phyloP scores from a whole-genome alignment of 2,888 invertebrate genomes.

The Strigamia transsilvanica region DNA sequence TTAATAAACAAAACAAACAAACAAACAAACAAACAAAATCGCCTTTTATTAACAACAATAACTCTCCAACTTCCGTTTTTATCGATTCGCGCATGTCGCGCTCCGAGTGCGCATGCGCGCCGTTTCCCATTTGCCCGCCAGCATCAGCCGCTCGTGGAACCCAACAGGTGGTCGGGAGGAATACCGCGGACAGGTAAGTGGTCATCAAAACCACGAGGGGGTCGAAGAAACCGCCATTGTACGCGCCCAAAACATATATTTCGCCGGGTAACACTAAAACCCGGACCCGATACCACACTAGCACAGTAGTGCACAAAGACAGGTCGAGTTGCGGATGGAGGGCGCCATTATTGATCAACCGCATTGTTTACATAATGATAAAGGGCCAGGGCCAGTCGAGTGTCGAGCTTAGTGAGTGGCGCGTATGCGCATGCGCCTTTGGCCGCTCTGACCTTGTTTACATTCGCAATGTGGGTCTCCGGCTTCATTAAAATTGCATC shows the following conservation, averaged over 20 bases:
- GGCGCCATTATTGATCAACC: not conserved
- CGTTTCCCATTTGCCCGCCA: not conserved
- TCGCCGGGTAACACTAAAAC: too few relatives aligned
- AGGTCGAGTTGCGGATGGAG: not conserved
- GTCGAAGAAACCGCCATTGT: not conserved
- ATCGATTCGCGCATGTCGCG: not conserved
- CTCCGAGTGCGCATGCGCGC: not conserved
- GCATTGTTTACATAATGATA: constrained; percentile 12
- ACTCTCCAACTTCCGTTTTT: not conserved
- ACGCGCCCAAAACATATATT: too few relatives aligned
- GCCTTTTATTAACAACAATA: not conserved
- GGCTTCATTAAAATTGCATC: not conserved
- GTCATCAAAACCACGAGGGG: not conserved
- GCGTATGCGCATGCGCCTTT: not conserved
- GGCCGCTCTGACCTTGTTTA: too few relatives aligned
- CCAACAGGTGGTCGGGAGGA: constrained; percentile 20
- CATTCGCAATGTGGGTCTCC: not conserved
- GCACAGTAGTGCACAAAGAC: not conserved
- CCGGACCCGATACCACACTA: not conserved
- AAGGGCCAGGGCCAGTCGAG: not conserved
- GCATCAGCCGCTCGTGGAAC: constrained; percentile 15
- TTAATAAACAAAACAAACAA: not conserved
- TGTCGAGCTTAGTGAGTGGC: not conserved
- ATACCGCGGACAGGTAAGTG: constrained; percentile 8
- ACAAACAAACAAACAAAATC: not conserved